Base-by-base conservation (phyloP, 2,888 invertebrate genomes). In the Parnassius glacialis region DNA sequence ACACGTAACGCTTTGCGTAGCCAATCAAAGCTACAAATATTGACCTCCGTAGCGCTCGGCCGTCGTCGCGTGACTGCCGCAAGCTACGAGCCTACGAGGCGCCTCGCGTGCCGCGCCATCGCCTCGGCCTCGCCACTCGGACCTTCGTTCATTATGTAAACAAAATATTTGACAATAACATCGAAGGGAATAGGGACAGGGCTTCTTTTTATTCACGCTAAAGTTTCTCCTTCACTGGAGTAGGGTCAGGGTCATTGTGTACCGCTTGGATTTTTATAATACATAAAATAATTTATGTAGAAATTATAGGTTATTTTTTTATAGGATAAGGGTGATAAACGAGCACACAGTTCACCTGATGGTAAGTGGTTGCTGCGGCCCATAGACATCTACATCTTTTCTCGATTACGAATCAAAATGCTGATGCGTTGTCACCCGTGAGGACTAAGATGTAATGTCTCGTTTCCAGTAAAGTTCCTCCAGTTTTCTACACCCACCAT, bases 41-140 rank as follows among this genome's bases (percentile, higher is more conserved):
- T 56, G 51, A n/a, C 78, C 78, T 71, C 81, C 78, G 81, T 79
- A 79, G 75, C 74, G 72, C 68, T 65, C 76, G 72, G 73, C 74
- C 71, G 83, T 79, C 71, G 78, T 84, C 83, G 86, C 88, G 87
- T 84, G 87, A 90, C 90, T 90, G 87, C 85, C 87, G 87, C 84
- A 80, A 75, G 73, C 81, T 78, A 78, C 81, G 76, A 69, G 65
- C 65, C 65, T 48, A 48, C 48, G 13, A 48, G 45, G 7, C 76
- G 58, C 71, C 68, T 69, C 70, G 75, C 74, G 73, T 71, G 74
- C 68, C 69, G 67, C 72, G 70, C 72, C 74, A 67, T 62, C 64
- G 61, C 67, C 70, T 57, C 66, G 70, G 70, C 68, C 70, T 68
- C 70, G 64, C 69, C 13, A 66, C 69, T 76, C 67, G 75, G 79